Evolutionary conservation across 2,113 vertebrate species (phyloP).

Genomic region (Toxotes chatareus): DNA sequence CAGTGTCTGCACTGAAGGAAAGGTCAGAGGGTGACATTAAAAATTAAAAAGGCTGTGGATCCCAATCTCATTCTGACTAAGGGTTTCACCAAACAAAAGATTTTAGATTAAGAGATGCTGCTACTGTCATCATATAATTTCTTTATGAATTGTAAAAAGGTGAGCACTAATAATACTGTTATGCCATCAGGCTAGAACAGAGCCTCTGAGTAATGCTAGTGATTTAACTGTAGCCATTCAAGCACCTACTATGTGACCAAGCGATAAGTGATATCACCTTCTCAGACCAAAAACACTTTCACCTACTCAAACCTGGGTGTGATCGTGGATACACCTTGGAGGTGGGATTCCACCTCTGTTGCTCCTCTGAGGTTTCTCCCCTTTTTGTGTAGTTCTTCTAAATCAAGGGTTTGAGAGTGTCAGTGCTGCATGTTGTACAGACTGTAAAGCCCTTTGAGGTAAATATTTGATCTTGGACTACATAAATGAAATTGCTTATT

Average conservation of each 20-base stretch:
- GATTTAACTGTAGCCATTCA: not conserved
- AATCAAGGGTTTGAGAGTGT: not conserved
- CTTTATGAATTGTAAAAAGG: constrained; percentile 5
- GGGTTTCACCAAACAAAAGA: not conserved
- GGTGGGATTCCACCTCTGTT: not conserved
- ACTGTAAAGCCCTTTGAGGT: not conserved
- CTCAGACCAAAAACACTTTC: not conserved
- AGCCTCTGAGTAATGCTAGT: not conserved
- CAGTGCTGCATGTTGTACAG: not conserved
- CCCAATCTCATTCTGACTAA: not conserved
- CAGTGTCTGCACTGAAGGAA: not conserved
- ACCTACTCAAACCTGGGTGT: not conserved
- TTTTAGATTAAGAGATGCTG: not conserved
- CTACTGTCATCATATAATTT: not conserved
- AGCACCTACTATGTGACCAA: not conserved
- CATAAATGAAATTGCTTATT: no score
- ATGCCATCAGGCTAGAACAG: not conserved
- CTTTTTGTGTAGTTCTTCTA: not conserved
- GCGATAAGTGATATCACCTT: not conserved
- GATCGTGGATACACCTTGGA: not conserved
- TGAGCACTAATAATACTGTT: not conserved
- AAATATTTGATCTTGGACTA: not conserved
- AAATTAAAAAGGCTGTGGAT: not conserved
- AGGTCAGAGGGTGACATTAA: not conserved
- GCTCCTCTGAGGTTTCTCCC: not conserved